Percentiles rank a stretch among this genome's conserved stretches.
These are phyloP conservation scores for Alosa alosa DNA, from an alignment of 2,113 vertebrate genomes.

Conservation along the genomic window DNA sequence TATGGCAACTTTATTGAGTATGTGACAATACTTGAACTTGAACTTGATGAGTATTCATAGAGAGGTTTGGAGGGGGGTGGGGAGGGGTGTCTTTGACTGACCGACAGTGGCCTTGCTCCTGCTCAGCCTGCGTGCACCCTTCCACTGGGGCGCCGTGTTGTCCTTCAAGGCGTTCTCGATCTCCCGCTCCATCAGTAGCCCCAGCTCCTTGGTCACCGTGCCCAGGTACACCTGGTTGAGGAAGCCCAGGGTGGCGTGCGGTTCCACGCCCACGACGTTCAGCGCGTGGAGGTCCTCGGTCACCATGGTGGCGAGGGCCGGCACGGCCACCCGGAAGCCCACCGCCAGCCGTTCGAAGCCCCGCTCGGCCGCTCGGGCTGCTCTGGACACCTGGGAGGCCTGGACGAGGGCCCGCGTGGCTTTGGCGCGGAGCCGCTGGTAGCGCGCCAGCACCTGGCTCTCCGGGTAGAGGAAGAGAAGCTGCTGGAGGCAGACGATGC, in stretches of 20 bases:
- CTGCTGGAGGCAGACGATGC: conserved; percentile 76
- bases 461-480: conserved; percentile 87
- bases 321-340: conserved; percentile 68
- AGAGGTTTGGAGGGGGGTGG: no score
- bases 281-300: conserved; percentile 81
- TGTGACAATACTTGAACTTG: no score
- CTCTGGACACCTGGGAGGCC: conserved; percentile 67
- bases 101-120: conserved; percentile 76
- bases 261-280: conserved; percentile 68
- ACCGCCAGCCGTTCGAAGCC: conserved; percentile 77
- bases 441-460: conserved; percentile 81
- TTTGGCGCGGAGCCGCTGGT: conserved; percentile 80
- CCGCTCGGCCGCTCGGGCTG: conserved; percentile 64
- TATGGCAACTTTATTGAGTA: no score
- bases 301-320: conserved; percentile 75
- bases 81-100: conserved; percentile 48
- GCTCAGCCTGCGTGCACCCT: conserved; percentile 73
- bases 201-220: conserved; percentile 78
- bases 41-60: background rate
- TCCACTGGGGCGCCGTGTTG: conserved; percentile 70
- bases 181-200: conserved; percentile 79
- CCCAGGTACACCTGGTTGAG: conserved; percentile 84
- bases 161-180: conserved; percentile 80
- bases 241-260: conserved; percentile 75
- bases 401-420: conserved; percentile 71